Evolutionary conservation across 2,888 invertebrate species (phyloP).

Genomic region (Phengaris alcon): DNA sequence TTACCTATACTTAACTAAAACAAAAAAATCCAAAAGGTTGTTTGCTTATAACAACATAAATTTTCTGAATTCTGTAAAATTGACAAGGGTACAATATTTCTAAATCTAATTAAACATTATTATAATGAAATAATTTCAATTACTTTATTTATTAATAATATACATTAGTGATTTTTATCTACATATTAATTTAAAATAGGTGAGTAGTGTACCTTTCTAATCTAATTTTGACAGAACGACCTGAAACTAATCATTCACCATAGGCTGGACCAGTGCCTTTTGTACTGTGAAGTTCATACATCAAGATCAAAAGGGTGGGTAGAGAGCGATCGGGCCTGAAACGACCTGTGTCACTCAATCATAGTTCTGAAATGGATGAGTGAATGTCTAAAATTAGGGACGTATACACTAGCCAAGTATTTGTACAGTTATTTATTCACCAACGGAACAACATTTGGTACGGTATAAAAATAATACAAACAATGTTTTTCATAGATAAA

Average conservation of each 20-base stretch:
- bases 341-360: not conserved
- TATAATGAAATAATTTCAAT: too few relatives aligned
- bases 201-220: too few relatives aligned
- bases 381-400: not conserved
- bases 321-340: not conserved
- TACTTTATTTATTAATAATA: too few relatives aligned
- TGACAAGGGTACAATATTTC: too few relatives aligned
- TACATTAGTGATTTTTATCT: too few relatives aligned
- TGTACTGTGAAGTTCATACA: constrained; percentile 5
- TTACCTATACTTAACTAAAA: not conserved
- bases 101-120: too few relatives aligned
- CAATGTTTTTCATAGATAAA: too few relatives aligned
- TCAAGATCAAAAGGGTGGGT: constrained; percentile 4
- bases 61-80: too few relatives aligned
- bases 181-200: too few relatives aligned
- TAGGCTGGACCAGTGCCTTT: not conserved
- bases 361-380: not conserved
- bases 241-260: not conserved
- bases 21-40: not conserved
- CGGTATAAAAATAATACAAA: too few relatives aligned
- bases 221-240: not conserved
- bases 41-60: not conserved
- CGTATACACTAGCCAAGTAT: not conserved
- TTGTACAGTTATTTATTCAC: not conserved
- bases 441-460: too few relatives aligned